Base-by-base conservation (phyloP, 2,113 vertebrate genomes). In the Acinonyx jubatus region DNA sequence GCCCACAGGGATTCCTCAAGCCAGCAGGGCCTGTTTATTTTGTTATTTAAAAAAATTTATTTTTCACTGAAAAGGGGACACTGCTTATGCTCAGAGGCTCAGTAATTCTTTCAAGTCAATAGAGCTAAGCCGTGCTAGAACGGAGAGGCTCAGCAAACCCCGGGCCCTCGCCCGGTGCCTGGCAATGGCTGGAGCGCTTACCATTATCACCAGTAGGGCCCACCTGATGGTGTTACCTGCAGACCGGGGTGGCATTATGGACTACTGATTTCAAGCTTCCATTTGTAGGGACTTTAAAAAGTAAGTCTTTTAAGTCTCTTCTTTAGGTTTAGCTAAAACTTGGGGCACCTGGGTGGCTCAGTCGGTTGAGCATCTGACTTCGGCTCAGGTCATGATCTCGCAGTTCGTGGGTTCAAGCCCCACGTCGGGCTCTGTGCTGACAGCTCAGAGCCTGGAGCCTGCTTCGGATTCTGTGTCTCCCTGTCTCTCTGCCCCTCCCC, bases 21-120 rank as follows among this genome's bases (percentile, higher is more conserved):
- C 74, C 82, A 86, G 82, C 31, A 23, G 74, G 84, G 91, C 55
- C 63, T 92, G 89, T 98, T 97, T 96, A 90, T 96, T 97, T 96
- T 81, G 50, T 94, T 94, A 91, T 83, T 83, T 25, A 10, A 55
- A 55, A 55, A 33, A 74, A 2, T 21, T 16, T 27, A 81, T 84
- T 91, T 88, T 94, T 95, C 81, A 92, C 48, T 76, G 93, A 91
- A 91, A 82, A 82, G 50, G 65, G 61, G 69, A 94, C 79, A 96
- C n/a, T 96, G 92, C 45, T 93, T 21, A 31, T 38, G 85, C 91
- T 87, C 84, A 92, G 71, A 80, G 61, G 25, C 93, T 94, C 45
- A 3, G 50, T 31, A 1, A 71, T 33, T 63, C 81, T 79, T 85
- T 48, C 13, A 79, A 33, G 63, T 76, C 79, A 18, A 3, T 33